Conservation (phyloP, 2,888 invertebrate species). For the Busseola fusca region DNA sequence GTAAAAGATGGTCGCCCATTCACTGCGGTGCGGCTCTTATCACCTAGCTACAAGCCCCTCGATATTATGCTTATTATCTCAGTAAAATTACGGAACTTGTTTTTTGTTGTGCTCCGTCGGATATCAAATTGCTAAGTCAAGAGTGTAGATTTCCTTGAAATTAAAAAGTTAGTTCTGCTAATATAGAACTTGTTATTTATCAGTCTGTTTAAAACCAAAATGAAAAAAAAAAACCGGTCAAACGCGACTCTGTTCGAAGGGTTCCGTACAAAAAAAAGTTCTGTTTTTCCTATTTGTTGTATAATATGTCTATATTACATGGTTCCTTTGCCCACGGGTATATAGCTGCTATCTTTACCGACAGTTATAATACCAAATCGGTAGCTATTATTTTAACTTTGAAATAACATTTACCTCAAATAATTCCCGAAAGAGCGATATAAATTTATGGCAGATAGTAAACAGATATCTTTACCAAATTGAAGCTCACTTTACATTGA, state of each 20-base stretch:
- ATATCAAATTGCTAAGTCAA: neutral
- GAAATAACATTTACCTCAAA: slow-evolving; percentile 29
- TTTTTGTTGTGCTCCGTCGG: neutral
- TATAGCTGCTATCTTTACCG: slow-evolving; percentile 7
- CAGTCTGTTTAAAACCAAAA: neutral
- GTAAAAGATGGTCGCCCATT: too few species aligned
- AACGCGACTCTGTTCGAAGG: too few species aligned
- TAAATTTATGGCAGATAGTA: slow-evolving; percentile 38
- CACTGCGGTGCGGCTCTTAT: too few species aligned
- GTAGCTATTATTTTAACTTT: slow-evolving; percentile 29
- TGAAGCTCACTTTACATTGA: slow-evolving; percentile 27
- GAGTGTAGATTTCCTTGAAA: neutral
- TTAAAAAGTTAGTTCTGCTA: neutral
- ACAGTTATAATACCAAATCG: slow-evolving; percentile 39
- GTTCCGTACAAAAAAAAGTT: too few species aligned
- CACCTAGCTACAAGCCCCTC: too few species aligned
- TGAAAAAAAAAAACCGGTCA: neutral
- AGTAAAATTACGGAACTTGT: neutral
- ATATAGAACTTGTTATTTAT: neutral
- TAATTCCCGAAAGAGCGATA: slow-evolving; percentile 40
- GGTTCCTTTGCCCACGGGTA: slow-evolving; percentile 6
- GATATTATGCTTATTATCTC: neutral
- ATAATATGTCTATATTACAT: too few species aligned
- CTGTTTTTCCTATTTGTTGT: too few species aligned
- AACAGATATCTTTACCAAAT: slow-evolving; percentile 39